Conservation (phyloP, 2,113 vertebrate species). For the Macrotis lagotis region DNA sequence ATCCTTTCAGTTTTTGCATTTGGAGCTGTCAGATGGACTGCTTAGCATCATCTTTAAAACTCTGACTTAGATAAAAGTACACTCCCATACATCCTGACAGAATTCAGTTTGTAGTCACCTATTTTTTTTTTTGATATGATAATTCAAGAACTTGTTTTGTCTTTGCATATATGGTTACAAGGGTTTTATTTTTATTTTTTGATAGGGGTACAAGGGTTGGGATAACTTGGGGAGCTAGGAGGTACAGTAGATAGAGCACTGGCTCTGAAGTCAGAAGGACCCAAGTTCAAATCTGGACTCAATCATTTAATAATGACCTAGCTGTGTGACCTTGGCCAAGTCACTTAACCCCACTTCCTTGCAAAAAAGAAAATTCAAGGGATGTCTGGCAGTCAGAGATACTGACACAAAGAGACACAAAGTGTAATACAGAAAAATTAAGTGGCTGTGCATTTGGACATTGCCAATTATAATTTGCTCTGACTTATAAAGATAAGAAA, state of each 20-base stretch:
- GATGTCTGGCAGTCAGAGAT: not conserved
- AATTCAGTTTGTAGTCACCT: not conserved
- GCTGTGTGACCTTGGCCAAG: too few relatives aligned
- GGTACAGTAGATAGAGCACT: too few relatives aligned
- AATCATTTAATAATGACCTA: too few relatives aligned
- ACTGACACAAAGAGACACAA: not conserved
- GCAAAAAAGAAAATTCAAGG: too few relatives aligned
- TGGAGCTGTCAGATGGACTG: not conserved
- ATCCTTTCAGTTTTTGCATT: not conserved
- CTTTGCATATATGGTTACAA: not conserved
- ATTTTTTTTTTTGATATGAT: not conserved
- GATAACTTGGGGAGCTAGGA: too few relatives aligned
- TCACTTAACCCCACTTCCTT: too few relatives aligned
- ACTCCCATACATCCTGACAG: not conserved
- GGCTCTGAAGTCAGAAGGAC: too few relatives aligned
- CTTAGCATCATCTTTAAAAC: not conserved
- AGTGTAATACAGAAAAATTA: not conserved
- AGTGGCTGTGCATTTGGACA: not conserved
- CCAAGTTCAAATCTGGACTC: too few relatives aligned
- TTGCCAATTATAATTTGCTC: not conserved
- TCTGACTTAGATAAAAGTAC: not conserved
- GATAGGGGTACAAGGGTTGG: too few relatives aligned
- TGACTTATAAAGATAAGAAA: not conserved
- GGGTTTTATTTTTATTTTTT: not conserved
- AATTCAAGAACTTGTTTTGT: not conserved